A percentile compares a stretch with the other conserved stretches of the same genome.
Evolutionary conservation across 1,140 invertebrate genomes (phyloP).

Genomic region (Metopolophium dirhodum): DNA sequence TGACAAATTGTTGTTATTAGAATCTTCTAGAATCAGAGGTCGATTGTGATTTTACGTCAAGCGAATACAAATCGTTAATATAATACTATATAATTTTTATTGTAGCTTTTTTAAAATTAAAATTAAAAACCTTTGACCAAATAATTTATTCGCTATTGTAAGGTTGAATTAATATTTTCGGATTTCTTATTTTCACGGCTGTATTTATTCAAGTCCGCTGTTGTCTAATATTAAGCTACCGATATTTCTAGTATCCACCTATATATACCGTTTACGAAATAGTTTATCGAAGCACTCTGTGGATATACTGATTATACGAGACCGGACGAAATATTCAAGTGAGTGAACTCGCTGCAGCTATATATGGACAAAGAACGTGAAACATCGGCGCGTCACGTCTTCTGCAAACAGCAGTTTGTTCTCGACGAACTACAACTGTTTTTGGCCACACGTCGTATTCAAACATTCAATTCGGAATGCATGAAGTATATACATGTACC

Average conservation of each 20-base stretch:
- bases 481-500: neutral
- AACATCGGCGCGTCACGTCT: neutral
- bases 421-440: neutral
- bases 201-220: neutral
- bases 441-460: neutral
- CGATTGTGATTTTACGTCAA: neutral
- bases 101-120: neutral
- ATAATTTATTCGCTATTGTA: neutral
- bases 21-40: neutral
- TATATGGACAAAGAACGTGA: neutral
- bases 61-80: neutral
- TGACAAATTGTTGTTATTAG: no score
- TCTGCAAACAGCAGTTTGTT: neutral
- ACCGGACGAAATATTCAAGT: neutral
- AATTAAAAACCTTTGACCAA: neutral
- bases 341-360: neutral
- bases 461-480: neutral
- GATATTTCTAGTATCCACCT: neutral
- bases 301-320: neutral
- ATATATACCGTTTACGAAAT: neutral
- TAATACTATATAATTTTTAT: neutral
- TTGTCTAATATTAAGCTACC: neutral
- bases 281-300: neutral
- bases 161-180: neutral
- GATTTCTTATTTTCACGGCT: no score